Evolutionary conservation across 2,888 invertebrate genomes (phyloP).

Genomic region (Hedya salicella): DNA sequence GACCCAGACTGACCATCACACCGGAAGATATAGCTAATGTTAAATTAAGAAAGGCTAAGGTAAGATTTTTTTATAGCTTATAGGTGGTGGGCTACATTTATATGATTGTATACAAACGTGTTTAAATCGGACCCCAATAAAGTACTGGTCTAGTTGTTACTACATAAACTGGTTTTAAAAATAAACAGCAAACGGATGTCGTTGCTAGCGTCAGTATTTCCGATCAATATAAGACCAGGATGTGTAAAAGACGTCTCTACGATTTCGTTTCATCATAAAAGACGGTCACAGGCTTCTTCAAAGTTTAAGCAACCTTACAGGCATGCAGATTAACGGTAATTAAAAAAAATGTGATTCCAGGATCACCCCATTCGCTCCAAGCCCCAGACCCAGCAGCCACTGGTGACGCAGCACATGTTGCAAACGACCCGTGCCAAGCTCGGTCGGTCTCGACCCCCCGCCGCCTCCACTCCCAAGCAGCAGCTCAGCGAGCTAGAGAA

Average conservation of each 20-base stretch:
- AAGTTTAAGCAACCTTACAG: too few species aligned
- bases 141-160: too few species aligned
- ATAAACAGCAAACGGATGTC: too few species aligned
- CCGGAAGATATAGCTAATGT: conserved; percentile 80
- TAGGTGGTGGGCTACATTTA: background rate
- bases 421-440: conserved; percentile 78
- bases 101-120: too few species aligned
- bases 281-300: too few species aligned
- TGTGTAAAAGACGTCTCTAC: too few species aligned
- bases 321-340: background rate
- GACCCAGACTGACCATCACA: conserved; percentile 73
- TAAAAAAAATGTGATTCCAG: conserved; percentile 50
- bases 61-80: conserved; percentile 44
- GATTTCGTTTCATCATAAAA: too few species aligned
- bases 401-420: conserved; percentile 74
- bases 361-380: conserved; percentile 72
- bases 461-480: conserved; percentile 79
- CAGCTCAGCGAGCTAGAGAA: conserved; percentile 75
- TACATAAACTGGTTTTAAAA: too few species aligned
- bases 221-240: too few species aligned
- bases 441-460: conserved; percentile 74
- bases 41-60: conserved; percentile 77
- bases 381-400: conserved; percentile 62
- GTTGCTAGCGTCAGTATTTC: too few species aligned
- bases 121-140: too few species aligned